phyloP scores from a whole-genome alignment of 2,888 invertebrate species.

The Acanthoscelides obtectus region DNA sequence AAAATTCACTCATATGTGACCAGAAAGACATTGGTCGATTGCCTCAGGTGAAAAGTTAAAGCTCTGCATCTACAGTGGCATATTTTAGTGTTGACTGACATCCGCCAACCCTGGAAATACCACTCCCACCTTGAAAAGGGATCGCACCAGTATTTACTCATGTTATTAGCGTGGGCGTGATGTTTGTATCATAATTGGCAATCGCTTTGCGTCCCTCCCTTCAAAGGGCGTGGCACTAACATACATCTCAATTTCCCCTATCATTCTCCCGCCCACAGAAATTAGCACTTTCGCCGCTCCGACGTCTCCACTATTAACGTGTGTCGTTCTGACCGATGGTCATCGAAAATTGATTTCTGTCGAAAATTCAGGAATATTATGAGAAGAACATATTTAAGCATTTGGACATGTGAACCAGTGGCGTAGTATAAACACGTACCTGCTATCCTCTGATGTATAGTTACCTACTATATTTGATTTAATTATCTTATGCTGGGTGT shows the following conservation, averaged over 20 bases:
- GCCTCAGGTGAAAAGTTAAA: too few species aligned
- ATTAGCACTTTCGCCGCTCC: neutral
- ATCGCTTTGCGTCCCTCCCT: neutral
- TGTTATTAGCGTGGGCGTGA: neutral
- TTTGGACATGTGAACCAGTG: too few species aligned
- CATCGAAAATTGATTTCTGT: neutral
- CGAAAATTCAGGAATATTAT: too few species aligned
- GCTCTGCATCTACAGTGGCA: too few species aligned
- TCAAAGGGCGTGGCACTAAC: neutral
- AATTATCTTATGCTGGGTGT: too few species aligned
- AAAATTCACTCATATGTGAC: too few species aligned
- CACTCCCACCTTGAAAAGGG: neutral
- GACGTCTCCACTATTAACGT: neutral
- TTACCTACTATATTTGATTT: too few species aligned
- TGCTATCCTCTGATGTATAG: too few species aligned
- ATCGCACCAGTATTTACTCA: neutral
- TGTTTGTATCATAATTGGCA: neutral
- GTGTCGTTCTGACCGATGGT: neutral
- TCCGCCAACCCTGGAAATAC: neutral
- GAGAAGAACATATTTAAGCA: too few species aligned
- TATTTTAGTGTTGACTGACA: too few species aligned
- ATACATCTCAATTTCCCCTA: neutral
- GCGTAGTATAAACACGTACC: too few species aligned
- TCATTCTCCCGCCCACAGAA: neutral
- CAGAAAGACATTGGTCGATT: too few species aligned